These are phyloP conservation scores for Gryon sp. DNA, from an alignment of 1,140 invertebrate species.

Conservation along the genomic window DNA sequence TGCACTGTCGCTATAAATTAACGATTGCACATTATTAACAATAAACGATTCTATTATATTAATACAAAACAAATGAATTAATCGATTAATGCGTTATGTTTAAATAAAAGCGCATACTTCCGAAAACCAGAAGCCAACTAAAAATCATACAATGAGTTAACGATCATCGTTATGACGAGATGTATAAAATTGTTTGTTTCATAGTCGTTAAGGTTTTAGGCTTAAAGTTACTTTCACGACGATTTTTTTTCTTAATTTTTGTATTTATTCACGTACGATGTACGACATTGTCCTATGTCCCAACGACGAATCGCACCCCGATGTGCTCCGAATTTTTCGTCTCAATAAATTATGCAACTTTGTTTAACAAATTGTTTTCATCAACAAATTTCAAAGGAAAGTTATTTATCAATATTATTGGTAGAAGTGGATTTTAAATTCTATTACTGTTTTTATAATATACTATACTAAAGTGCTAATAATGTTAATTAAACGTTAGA, in stretches of 20 bases:
- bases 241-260: constrained; percentile 51
- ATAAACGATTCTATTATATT: constrained; percentile 44
- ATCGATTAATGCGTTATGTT: constrained; percentile 16
- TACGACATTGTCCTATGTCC: constrained; percentile 42
- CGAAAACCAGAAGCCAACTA: constrained; percentile 32
- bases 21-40: constrained; percentile 59
- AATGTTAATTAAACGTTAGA: too few relatives aligned
- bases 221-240: constrained; percentile 63
- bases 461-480: too few relatives aligned
- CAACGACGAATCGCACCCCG: constrained; percentile 30
- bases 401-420: too few relatives aligned
- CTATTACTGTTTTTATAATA: too few relatives aligned
- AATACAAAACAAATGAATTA: constrained; percentile 37
- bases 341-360: constrained; percentile 1
- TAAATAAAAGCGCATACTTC: constrained; percentile 16
- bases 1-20: constrained; percentile 50
- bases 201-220: constrained; percentile 67
- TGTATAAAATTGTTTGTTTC: constrained; percentile 72
- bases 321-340: constrained; percentile 29
- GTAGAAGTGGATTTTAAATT: too few relatives aligned
- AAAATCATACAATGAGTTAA: constrained; percentile 38
- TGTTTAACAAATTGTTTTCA: too few relatives aligned
- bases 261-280: constrained; percentile 67
- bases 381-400: too few relatives aligned
- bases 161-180: constrained; percentile 58